Evolutionary conservation across 23 tunicate genomes (phyloP), one percentile per base, ranked within the genome.

Genomic region (Aplidium turbinatum): DNA sequence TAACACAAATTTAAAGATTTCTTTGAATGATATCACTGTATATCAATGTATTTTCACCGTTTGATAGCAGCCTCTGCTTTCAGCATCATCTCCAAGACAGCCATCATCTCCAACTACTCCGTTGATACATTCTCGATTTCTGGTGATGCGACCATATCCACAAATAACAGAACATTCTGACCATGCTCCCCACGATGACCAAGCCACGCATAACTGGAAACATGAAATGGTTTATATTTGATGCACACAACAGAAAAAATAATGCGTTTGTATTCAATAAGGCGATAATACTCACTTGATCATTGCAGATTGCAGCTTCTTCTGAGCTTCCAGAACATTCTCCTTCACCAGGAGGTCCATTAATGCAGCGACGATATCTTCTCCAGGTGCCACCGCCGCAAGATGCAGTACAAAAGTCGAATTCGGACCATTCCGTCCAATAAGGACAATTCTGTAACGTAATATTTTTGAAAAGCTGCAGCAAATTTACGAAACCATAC

Each of bases 141-240:
- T 81, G 33, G 29, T 38, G 2, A 47, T 20, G 3, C 40, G 27
- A 4, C 98, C 98, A 1, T 78, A 85, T 16, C 91, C 99, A 33
- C 99, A 95, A 5, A 77, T 42, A 2, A 47, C 86, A 1, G 83
- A 32, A 50, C 99, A 95, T 0, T 40, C 61, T 6, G 72, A 65
- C 70, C 61, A 78, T 23, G 68, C 20, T 64, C 77, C 78, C 92
- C 92, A 95, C 23, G 80, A 53, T 45, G 99, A 94, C 85, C 83
- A 83, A 34, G 52, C 50, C 4, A 81, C 92, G 61, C 99, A 94
- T 21, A 4, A 32, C 82, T 76, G 36, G 3, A n/a, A n/a, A n/a
- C n/a, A n/a, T n/a, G n/a, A n/a, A n/a, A n/a, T n/a, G n/a, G n/a
- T n/a, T 31, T 40, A 4, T 23, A 28, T n/a, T n/a, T n/a, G n/a